Evolutionary conservation across 1,140 invertebrate genomes (phyloP).

Genomic region (Heliconius nattereri): DNA sequence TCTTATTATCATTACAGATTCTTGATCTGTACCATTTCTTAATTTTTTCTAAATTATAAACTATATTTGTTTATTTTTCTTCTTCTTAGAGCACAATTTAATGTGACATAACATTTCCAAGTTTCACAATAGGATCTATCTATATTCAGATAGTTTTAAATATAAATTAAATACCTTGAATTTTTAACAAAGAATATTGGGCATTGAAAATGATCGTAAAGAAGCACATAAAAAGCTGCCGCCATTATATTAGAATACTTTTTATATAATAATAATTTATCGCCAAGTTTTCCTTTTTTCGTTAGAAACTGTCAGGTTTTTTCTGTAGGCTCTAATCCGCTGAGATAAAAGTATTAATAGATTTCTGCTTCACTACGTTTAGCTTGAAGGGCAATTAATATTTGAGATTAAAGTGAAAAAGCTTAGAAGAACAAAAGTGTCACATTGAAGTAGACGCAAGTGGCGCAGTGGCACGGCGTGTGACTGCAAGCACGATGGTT

Average conservation of each 20-base stretch:
- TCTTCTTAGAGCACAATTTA: too few species aligned
- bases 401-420: too few species aligned
- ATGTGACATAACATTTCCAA: not conserved
- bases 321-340: not conserved
- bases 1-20: too few species aligned
- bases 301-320: not conserved
- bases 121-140: not conserved
- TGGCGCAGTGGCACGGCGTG: too few species aligned
- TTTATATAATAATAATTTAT: constrained; percentile 6
- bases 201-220: constrained; percentile 11
- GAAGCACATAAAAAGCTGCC: not conserved
- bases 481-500: too few species aligned
- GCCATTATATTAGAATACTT: not conserved
- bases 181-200: constrained; percentile 12
- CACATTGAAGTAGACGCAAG: too few species aligned
- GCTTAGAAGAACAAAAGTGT: not conserved
- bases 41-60: too few species aligned
- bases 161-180: constrained; percentile 5
- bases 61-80: too few species aligned
- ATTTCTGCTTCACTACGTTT: not conserved
- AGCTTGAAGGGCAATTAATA: not conserved
- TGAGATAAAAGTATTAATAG: not conserved
- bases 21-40: too few species aligned
- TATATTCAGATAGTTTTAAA: not conserved
- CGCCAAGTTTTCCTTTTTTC: constrained; percentile 9